Evolutionary conservation across 2,113 vertebrate genomes (phyloP).

Genomic region (Mobula hypostoma): DNA sequence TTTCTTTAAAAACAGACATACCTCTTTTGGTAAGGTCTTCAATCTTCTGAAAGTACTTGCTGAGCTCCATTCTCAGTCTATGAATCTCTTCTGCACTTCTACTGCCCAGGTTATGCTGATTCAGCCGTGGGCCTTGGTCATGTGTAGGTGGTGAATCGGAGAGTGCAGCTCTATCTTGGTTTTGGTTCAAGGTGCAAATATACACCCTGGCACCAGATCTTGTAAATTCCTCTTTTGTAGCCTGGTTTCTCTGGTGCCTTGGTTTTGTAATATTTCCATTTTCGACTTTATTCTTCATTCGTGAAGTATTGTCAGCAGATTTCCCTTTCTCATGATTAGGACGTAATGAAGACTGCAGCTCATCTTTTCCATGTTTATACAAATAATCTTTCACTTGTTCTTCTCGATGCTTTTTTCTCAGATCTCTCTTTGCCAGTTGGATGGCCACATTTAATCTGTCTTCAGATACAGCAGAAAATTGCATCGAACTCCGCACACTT

Average conservation of each 20-base stretch:
- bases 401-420: slow-evolving; percentile 60
- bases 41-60: slow-evolving; percentile 72
- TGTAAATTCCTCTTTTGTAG: slow-evolving; percentile 46
- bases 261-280: slow-evolving; percentile 35
- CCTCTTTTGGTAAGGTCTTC: slow-evolving; percentile 72
- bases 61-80: slow-evolving; percentile 68
- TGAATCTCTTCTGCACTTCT: slow-evolving; percentile 57
- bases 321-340: slow-evolving; percentile 44
- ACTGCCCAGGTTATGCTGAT: slow-evolving; percentile 42
- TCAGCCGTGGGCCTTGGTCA: slow-evolving; percentile 47
- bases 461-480: slow-evolving; percentile 77
- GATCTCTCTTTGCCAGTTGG: slow-evolving; percentile 73
- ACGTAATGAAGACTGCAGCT: slow-evolving; percentile 41
- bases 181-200: slow-evolving; percentile 48
- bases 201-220: slow-evolving; percentile 49
- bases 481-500: slow-evolving; percentile 54
- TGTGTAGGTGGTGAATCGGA: slow-evolving; percentile 53
- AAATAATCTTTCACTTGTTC: slow-evolving; percentile 48
- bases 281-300: slow-evolving; percentile 38
- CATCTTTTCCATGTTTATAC: slow-evolving; percentile 40
- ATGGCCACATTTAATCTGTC: slow-evolving; percentile 74
- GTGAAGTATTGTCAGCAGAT: background rate
- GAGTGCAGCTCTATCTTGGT: slow-evolving; percentile 15
- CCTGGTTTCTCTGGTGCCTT: background rate
- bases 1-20: slow-evolving; percentile 44